Evolutionary conservation across 1,140 invertebrate species (phyloP), one percentile per base, ranked within the genome.

Genomic region (Halictus rubicundus): DNA sequence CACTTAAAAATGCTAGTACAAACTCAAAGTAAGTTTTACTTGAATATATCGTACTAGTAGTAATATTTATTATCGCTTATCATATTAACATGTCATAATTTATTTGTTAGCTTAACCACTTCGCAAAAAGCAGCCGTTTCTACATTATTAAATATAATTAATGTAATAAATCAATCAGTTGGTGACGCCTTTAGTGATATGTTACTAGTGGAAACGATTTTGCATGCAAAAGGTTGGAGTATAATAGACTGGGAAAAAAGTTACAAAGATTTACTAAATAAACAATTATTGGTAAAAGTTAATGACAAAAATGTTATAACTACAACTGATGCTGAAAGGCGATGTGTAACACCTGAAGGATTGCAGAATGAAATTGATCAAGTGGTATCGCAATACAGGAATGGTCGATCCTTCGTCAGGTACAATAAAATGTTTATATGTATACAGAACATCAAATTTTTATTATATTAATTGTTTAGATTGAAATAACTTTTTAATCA

Each of bases 121-220:
- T 87, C 90, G 75, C 90, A 94, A 84, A 91, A 89, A 85, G 74
- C 92, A 80, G 94, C 95, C 14, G 96, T 96, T 0, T 88, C 93
- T 64, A 95, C 95, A 72, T 92, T 99, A 27, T 85, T 94, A 16
- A 92, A 94, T 71, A 91, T 98, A 19, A 96, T 98, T 49, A 95
- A 98, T 91, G 92, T 99, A 76, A 98, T 98, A 23, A 99, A 99
- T 91, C 97, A 99, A 93, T 97, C 97, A 7, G 98, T 99, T 3
- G 99, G 99, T 0, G 99, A 99, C 94, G 99, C 99, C 0, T 95
- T 99, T 23, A 98, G 98, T 0, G 98, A 99, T 91, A 95, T 99
- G 94, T 93, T 99, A 32, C 90, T 99, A 12, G 97, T 99, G 0
- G 99, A 99, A 93, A 96, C 96, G 0, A 96, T 99, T 65, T 94